These are phyloP conservation scores for Rachycentron canadum DNA, from an alignment of 2,797 vertebrate genomes.

Conservation along the genomic window DNA sequence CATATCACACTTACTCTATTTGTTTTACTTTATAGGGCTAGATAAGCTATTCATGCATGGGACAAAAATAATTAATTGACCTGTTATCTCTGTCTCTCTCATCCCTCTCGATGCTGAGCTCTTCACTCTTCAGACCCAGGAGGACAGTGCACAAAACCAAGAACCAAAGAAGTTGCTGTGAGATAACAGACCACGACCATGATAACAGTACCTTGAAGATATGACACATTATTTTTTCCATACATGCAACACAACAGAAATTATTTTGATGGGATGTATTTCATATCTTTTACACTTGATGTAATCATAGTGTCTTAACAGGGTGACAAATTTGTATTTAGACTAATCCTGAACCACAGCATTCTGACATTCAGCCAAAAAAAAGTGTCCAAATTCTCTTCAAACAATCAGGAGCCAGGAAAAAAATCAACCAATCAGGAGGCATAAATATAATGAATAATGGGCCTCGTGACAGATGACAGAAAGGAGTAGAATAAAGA, in stretches of 20 bases:
- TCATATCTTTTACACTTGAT: background rate
- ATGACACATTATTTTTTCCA: background rate
- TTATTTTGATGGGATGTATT: background rate
- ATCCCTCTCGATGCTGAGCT: slow-evolving; percentile 14
- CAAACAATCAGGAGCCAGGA: too few species aligned
- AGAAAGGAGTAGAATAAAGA: slow-evolving; percentile 14
- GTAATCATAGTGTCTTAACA: background rate
- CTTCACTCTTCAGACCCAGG: slow-evolving; percentile 4
- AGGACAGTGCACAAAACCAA: slow-evolving; percentile 18
- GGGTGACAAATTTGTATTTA: background rate
- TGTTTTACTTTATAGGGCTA: slow-evolving; percentile 22
- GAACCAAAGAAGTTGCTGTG: slow-evolving; percentile 4
- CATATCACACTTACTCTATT: slow-evolving; percentile 17
- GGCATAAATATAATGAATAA: slow-evolving; percentile 17
- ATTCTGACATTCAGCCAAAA: background rate
- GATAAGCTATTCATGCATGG: slow-evolving; percentile 13
- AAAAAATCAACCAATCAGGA: too few species aligned
- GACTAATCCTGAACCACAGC: background rate
- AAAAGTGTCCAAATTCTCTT: background rate
- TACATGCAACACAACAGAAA: background rate
- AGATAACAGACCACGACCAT: slow-evolving; percentile 18
- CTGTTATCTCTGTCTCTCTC: slow-evolving; percentile 32
- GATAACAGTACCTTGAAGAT: background rate
- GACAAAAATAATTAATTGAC: slow-evolving; percentile 22
- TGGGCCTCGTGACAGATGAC: background rate